Percentiles rank a stretch among this genome's conserved stretches.
phyloP scores from a whole-genome alignment of 2,797 vertebrate genomes.

The Babyrousa celebensis region DNA sequence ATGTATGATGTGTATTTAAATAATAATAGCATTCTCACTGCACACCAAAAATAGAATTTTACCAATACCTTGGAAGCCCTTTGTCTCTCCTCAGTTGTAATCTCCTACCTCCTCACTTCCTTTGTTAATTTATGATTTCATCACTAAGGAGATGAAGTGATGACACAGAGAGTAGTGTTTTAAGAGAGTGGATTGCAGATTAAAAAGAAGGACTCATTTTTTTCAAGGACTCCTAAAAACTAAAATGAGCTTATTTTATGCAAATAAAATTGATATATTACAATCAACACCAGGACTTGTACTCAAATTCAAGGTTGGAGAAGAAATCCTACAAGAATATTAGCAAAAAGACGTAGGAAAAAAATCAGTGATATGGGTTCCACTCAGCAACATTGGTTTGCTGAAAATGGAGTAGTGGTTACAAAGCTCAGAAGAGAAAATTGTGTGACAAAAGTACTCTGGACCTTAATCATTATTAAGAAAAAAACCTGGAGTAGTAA shows the following conservation, averaged over 20 bases:
- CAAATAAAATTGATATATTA: conserved; percentile 15
- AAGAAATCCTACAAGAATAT: neutral
- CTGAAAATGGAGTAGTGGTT: neutral
- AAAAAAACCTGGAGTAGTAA: neutral
- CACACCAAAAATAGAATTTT: neutral
- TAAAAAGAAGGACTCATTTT: neutral
- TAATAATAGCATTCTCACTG: neutral
- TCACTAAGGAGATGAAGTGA: neutral
- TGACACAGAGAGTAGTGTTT: neutral
- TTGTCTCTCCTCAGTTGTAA: neutral
- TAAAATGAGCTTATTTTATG: neutral
- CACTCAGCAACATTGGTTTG: neutral
- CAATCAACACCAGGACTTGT: neutral
- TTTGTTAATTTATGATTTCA: conserved; percentile 2
- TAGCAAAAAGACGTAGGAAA: neutral
- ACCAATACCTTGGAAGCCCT: neutral
- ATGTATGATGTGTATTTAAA: neutral
- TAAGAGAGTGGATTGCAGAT: neutral
- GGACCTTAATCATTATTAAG: neutral
- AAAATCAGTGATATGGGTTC: neutral
- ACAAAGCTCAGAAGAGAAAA: neutral
- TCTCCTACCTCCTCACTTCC: neutral
- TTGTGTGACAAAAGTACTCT: neutral
- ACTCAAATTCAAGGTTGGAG: conserved; percentile 21
- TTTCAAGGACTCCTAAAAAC: conserved; percentile 28